phyloP scores from a whole-genome alignment of 2,113 vertebrate genomes.

The Xenopus tropicalis region UCB_Xtro_10.0 CM004443.2:177598001-177598500 shows the following conservation, averaged over 20 bases:
- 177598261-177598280: conserved; percentile 43
- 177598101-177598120: no score
- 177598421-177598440: conserved; percentile 27
- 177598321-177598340: conserved; percentile 42
- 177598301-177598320: conserved; percentile 39
- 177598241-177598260: conserved; percentile 36
- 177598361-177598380: conserved; percentile 29
- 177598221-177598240: conserved; percentile 32
- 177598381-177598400: conserved; percentile 39
- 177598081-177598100: no score
- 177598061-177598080: no score
- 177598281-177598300: conserved; percentile 41
- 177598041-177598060: no score
- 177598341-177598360: conserved; percentile 35
- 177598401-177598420: conserved; percentile 25
- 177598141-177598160: no score
- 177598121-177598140: no score
- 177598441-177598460: conserved; percentile 35
- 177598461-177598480: conserved; percentile 26
- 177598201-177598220: conserved; percentile 12
- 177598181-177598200: no score
- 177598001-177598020: no score
- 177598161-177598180: no score
- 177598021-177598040: no score
- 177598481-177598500: conserved; percentile 37